Evolutionary conservation across 2,888 invertebrate species (phyloP), one percentile per base, ranked within the genome.

Genomic region (Periphyllus acericola): DNA sequence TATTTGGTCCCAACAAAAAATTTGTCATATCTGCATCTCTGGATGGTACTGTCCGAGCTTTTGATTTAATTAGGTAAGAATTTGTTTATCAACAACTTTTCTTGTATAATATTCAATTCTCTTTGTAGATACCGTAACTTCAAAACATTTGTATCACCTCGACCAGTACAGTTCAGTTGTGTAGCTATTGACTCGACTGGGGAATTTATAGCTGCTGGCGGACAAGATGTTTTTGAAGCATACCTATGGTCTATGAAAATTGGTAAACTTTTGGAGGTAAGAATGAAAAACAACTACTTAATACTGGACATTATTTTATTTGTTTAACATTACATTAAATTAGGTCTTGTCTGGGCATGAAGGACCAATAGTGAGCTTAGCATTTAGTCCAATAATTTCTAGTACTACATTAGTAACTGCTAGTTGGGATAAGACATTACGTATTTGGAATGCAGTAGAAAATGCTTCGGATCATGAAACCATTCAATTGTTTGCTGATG

Each of bases 1-100:
- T 94, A 80, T 99, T 99, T 92, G 98, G 97, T 91, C 95, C 95
- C 46, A 97, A 95, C 91, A 97, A 98, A 90, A 97, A 96, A 92
- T 98, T 98, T 91, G 93, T 99, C 19, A 94, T 99, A 4, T 97
- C 99, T 0, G 94, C 97, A 0, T 99, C 99, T 0, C 92, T 98
- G n/a, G 99, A 99, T 92, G 99, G 99, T 6, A 98, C 99, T 5
- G 97, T 99, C 0, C 92, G 99, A 90, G 99, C 99, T 0, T 99
- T 96, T 92, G 99, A 99, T 93, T 93, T 99, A 89, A 95, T 95
- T 82, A 94, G 97, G 96, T 96, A 91, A 91, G 91, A 32, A 82
- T 32, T 21, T 46, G 11, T 55, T 32, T 4, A 83, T 34, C 76
- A 81, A 74, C n/a, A 40, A 55, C 76, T 83, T 21, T 79, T 32